phyloP scores from a whole-genome alignment of 2,113 vertebrate genomes.

The Catharus fuscescens region DNA sequence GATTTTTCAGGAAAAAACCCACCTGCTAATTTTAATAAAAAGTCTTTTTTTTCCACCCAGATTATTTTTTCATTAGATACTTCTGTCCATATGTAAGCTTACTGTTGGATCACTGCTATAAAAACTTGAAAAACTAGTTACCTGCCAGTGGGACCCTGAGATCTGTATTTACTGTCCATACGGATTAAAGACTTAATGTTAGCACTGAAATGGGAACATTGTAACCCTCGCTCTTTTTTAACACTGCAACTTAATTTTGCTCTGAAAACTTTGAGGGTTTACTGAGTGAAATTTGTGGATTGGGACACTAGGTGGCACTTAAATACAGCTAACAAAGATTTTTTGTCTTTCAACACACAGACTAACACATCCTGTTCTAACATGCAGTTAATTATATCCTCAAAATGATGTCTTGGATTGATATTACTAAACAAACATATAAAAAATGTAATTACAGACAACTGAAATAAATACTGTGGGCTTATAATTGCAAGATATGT shows the following conservation, averaged over 20 bases:
- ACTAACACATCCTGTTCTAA: slow-evolving; percentile 61
- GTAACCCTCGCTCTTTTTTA: background rate
- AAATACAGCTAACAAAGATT: slow-evolving; percentile 73
- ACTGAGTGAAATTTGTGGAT: slow-evolving; percentile 36
- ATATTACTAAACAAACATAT: slow-evolving; percentile 75
- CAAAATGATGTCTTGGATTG: slow-evolving; percentile 71
- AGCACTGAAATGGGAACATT: background rate
- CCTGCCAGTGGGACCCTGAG: background rate
- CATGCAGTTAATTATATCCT: slow-evolving; percentile 74
- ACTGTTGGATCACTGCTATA: background rate
- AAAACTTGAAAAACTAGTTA: background rate
- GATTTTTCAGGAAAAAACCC: background rate
- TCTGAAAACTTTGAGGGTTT: background rate
- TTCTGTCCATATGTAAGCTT: background rate
- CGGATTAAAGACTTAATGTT: background rate
- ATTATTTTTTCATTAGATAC: background rate
- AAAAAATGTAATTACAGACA: slow-evolving; percentile 74
- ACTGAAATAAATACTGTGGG: slow-evolving; percentile 70
- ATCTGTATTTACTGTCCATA: background rate
- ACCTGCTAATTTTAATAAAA: background rate
- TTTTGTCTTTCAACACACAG: slow-evolving; percentile 6
- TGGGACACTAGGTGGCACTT: slow-evolving; percentile 82
- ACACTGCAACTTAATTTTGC: background rate
- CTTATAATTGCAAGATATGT: slow-evolving; percentile 64
- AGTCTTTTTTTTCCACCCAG: background rate